A percentile compares a stretch with the other conserved stretches of the same genome.
Conservation (phyloP, 2,113 vertebrate genomes). For the Chloropsis cyanopogon region DNA sequence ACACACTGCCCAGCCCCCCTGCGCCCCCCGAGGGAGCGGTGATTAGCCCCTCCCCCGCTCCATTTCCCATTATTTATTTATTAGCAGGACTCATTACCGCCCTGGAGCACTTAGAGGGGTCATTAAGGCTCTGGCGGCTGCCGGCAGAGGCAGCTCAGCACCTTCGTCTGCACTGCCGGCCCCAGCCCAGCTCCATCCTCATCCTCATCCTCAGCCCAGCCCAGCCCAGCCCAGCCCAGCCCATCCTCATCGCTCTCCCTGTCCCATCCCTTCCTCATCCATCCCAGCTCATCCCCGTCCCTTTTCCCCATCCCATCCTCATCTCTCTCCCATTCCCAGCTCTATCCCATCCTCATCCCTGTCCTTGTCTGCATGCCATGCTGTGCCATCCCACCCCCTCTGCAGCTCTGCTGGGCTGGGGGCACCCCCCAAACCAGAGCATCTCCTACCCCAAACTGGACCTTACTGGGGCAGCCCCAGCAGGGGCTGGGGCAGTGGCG, state of each 20-base stretch:
- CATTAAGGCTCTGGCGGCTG: slow-evolving; percentile 38
- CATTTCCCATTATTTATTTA: slow-evolving; percentile 76
- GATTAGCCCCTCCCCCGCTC: slow-evolving; percentile 3
- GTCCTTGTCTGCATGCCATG: neutral
- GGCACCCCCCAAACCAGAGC: neutral
- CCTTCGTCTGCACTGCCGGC: neutral
- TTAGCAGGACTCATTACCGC: slow-evolving; percentile 52
- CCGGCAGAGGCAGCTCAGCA: slow-evolving; percentile 49
- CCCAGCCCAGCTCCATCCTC: neutral
- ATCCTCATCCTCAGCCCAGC: neutral
- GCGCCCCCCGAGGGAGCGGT: neutral
- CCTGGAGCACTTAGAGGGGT: slow-evolving; percentile 43
- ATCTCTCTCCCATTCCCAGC: neutral
- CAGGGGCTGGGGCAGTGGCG: fast-evolving
- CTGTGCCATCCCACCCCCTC: neutral
- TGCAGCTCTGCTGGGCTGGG: neutral
- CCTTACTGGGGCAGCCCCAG: neutral
- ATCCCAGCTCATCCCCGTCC: neutral
- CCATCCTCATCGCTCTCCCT: too few relatives aligned
- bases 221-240: neutral
- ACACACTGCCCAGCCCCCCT: neutral
- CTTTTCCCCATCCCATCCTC: too few relatives aligned
- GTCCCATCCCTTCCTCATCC: too few relatives aligned
- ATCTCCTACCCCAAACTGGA: neutral
- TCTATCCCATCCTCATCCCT: neutral